Percentiles rank a stretch among this genome's conserved stretches.
These are phyloP conservation scores for Lophura nycthemera DNA, from an alignment of 2,113 vertebrate genomes.

Conservation along the genomic window DNA sequence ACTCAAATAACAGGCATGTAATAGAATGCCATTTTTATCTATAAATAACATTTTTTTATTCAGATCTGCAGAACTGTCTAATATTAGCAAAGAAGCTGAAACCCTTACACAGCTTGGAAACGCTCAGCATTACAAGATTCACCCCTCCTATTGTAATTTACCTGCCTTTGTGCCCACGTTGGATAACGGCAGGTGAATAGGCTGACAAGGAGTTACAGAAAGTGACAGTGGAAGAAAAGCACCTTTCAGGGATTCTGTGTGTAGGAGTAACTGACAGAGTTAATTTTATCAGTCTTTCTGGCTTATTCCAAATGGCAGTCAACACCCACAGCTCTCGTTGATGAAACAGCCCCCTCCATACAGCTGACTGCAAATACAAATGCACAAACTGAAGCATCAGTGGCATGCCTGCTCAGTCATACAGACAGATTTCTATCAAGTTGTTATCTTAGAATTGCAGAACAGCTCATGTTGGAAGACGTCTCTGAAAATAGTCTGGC, in stretches of 20 bases:
- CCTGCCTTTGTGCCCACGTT: background rate
- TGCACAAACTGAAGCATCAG: background rate
- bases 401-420: background rate
- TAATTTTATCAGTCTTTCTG: constrained; percentile 9
- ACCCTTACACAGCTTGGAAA: background rate
- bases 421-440: background rate
- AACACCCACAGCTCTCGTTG: background rate
- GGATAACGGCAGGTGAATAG: background rate
- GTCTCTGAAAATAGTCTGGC: background rate
- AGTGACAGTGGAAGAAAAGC: background rate
- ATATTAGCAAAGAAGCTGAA: background rate
- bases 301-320: constrained; percentile 5
- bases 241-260: background rate
- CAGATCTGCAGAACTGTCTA: background rate
- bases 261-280: constrained; percentile 17
- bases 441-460: background rate
- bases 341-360: background rate
- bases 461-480: background rate
- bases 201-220: background rate
- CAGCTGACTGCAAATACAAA: background rate
- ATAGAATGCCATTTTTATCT: background rate
- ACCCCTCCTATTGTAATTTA: background rate
- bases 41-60: background rate
- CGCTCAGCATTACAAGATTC: background rate
- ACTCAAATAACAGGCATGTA: background rate